These are phyloP conservation scores for Acanthurus lineatus DNA, from an alignment of 2,797 vertebrate species.

Conservation along the genomic window DNA sequence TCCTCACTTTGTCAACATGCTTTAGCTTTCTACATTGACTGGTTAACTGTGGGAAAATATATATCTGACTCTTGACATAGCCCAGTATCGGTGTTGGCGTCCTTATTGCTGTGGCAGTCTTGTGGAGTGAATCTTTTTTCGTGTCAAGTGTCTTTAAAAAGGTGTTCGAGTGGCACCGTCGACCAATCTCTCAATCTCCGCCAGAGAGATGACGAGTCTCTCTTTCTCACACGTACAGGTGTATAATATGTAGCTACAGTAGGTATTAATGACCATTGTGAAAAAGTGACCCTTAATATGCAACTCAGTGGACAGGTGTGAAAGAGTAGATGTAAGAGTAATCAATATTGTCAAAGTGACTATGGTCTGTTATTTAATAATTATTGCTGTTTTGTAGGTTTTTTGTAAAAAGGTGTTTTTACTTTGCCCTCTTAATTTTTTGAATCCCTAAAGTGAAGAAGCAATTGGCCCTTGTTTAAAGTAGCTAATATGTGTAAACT, in stretches of 20 bases:
- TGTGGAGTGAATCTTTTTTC: slow-evolving; percentile 83
- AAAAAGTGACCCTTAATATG: slow-evolving; percentile 88
- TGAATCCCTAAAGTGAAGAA: slow-evolving; percentile 34
- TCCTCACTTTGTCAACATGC: slow-evolving; percentile 71
- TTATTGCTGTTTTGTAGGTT: slow-evolving; percentile 71
- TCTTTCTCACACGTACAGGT: slow-evolving; percentile 74
- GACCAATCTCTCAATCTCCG: slow-evolving; percentile 76
- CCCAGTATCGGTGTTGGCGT: slow-evolving; percentile 83
- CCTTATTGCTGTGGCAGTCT: slow-evolving; percentile 84
- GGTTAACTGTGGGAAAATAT: slow-evolving; percentile 83
- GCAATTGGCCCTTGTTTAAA: slow-evolving; percentile 70
- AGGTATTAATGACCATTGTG: slow-evolving; percentile 85
- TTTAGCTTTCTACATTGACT: slow-evolving; percentile 77
- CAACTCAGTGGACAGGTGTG: slow-evolving; percentile 86
- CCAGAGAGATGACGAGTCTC: slow-evolving; percentile 63
- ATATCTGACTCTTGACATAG: slow-evolving; percentile 80
- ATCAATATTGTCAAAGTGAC: slow-evolving; percentile 83
- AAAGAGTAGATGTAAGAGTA: slow-evolving; percentile 81
- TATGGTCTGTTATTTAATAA: slow-evolving; percentile 82
- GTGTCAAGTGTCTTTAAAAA: slow-evolving; percentile 83
- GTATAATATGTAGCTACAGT: slow-evolving; percentile 85
- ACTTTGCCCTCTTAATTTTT: slow-evolving; percentile 53
- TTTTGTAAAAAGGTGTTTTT: slow-evolving; percentile 38
- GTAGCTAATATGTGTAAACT: slow-evolving; percentile 30
- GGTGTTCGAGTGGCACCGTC: slow-evolving; percentile 78